Percentiles rank a stretch among this genome's conserved stretches.
phyloP scores from a whole-genome alignment of 2,888 invertebrate species.

The Schizaphis graminum region DNA sequence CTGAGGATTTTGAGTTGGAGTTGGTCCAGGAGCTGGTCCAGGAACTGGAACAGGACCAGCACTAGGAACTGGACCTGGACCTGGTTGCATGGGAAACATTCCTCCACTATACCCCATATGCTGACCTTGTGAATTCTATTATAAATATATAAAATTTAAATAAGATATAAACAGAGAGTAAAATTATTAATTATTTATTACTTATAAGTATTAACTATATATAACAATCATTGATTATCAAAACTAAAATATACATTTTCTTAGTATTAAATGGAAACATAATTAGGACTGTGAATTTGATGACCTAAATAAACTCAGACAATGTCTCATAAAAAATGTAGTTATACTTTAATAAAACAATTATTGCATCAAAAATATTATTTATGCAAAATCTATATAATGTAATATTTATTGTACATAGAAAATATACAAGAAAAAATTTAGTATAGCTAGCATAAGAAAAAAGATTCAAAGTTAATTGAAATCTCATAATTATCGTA shows the following conservation, averaged over 20 bases:
- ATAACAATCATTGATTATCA: background rate
- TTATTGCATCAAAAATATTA: too few relatives aligned
- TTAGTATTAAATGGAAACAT: background rate
- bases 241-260: background rate
- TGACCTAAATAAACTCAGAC: background rate
- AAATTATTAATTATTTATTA: background rate
- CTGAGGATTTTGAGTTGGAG: conserved; percentile 68
- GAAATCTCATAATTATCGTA: too few relatives aligned
- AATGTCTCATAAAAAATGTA: background rate
- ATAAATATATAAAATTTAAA: conserved; percentile 36
- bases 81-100: conserved; percentile 66
- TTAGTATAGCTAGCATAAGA: background rate
- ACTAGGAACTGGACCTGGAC: conserved; percentile 66
- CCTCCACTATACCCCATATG: conserved; percentile 67
- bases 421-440: background rate
- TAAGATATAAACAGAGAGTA: background rate
- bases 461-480: background rate
- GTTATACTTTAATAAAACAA: background rate
- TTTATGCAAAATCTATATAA: too few relatives aligned
- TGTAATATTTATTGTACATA: background rate
- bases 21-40: conserved; percentile 69
- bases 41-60: conserved; percentile 66
- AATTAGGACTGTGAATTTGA: background rate
- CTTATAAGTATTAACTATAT: background rate
- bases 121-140: conserved; percentile 58